These are phyloP conservation scores for Salarias fasciatus DNA, from an alignment of 2,797 vertebrate genomes.

Conservation along the genomic window DNA sequence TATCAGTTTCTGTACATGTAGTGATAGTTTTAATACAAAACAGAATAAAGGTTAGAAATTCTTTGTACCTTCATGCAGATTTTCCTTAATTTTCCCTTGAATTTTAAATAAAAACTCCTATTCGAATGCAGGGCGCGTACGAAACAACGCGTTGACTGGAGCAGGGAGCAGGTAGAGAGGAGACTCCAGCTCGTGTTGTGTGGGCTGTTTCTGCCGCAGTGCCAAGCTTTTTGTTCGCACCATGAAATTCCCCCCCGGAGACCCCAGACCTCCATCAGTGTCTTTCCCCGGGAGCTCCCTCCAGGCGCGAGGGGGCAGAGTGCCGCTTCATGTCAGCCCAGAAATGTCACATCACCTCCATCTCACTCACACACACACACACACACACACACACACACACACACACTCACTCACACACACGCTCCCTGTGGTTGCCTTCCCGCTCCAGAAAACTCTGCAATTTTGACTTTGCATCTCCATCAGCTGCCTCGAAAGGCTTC, in stretches of 20 bases:
- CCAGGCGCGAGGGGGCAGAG: conserved; percentile 77
- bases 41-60: no score
- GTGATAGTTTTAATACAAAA: no score
- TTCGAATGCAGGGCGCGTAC: not conserved
- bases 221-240: conserved; percentile 67
- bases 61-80: no score
- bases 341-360: conserved; percentile 76
- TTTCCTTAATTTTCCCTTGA: no score
- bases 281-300: conserved; percentile 76
- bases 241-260: conserved; percentile 60
- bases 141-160: conserved; percentile 9
- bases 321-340: conserved; percentile 78
- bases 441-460: conserved; percentile 47
- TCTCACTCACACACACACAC: not conserved
- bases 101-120: not conserved
- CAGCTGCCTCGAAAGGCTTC: conserved; percentile 33
- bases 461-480: conserved; percentile 60
- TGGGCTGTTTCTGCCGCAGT: conserved; percentile 51
- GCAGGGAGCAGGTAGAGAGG: conserved; percentile 14
- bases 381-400: no score
- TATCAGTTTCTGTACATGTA: no score
- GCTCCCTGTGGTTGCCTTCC: conserved; percentile 29
- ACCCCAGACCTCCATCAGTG: conserved; percentile 76
- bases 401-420: conserved; percentile 14
- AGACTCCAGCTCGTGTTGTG: conserved; percentile 50